Base-by-base conservation (phyloP, 2,888 invertebrate genomes). In the Hedychridium roseum region DNA sequence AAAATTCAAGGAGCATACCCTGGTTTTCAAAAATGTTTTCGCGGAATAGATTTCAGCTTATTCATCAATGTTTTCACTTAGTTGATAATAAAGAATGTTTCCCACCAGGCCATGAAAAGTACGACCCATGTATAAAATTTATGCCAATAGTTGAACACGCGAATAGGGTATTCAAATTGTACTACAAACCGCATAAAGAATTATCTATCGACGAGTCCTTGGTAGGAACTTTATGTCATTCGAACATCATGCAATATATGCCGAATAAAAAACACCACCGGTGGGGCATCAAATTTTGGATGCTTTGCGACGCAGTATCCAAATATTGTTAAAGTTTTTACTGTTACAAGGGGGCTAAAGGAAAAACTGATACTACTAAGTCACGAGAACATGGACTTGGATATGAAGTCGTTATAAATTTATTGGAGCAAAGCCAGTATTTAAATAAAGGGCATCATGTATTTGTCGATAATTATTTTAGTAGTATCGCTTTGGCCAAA, bases 291-390 rank as follows among this genome's bases (percentile, higher is more conserved):
- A 55, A 44, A 43, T 66, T 67, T 43, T 67, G 62, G 60, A 59
- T 64, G 59, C 36, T 63, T 6, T 59, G 46, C 42, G 60, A 66
- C 44, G 47, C 61, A 16, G 21, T 62, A 14, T 21, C 57, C 5
- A 53, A 65, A 39, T 67, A 67, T 45, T 67, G 64, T 49, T 48
- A 65, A 27, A 54, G 43, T 7, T 60, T 67, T 34, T 65, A 30
- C 45, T 58, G 57, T 17, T 64, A 60, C 23, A 36, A 41, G 30
- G 55, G 58, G 5, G 63, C 48, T 31, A 53, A 57, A 42, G 38
- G 35, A 42, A 42, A 1, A 41, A 41, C 20, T 41, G 9, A 23
- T 23, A 9, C 0, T 28, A 41, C 18, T 39, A 28, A 39, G 15
- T 27, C 16, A 39, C 12, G 15, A 27, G 28, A 26, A 16, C 28